Conservation (phyloP, 2,888 invertebrate species). For the Neria commutata region DNA sequence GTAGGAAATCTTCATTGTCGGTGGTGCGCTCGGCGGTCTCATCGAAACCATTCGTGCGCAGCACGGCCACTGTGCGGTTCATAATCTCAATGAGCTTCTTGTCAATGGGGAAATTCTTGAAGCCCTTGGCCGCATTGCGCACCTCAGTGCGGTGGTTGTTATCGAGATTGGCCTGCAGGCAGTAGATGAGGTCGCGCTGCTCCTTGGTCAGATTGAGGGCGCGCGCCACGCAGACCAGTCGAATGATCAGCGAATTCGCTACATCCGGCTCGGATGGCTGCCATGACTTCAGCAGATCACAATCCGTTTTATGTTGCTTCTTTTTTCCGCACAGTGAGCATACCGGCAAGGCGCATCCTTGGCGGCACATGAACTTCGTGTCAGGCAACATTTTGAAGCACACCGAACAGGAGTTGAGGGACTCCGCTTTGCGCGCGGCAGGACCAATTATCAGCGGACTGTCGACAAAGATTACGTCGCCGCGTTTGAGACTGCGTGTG, state of each 20-base stretch:
- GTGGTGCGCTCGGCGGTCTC: slow-evolving; percentile 51
- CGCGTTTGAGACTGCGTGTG: slow-evolving; percentile 68
- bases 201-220: slow-evolving; percentile 55
- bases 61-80: slow-evolving; percentile 57
- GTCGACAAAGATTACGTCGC: slow-evolving; percentile 77
- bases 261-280: slow-evolving; percentile 63
- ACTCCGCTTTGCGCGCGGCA: slow-evolving; percentile 64
- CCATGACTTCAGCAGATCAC: slow-evolving; percentile 68
- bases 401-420: slow-evolving; percentile 68
- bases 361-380: slow-evolving; percentile 65
- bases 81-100: slow-evolving; percentile 55
- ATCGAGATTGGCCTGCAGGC: slow-evolving; percentile 58
- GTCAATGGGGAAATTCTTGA: slow-evolving; percentile 57
- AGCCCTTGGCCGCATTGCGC: slow-evolving; percentile 52
- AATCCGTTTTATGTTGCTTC: slow-evolving; percentile 69
- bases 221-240: slow-evolving; percentile 53
- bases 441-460: slow-evolving; percentile 74
- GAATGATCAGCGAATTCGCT: slow-evolving; percentile 56
- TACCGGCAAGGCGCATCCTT: slow-evolving; percentile 72
- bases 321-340: slow-evolving; percentile 72
- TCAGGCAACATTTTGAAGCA: slow-evolving; percentile 67
- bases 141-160: slow-evolving; percentile 58
- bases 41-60: slow-evolving; percentile 60
- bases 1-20: slow-evolving; percentile 58
- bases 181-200: slow-evolving; percentile 54